phyloP scores from a whole-genome alignment of 1,140 invertebrate genomes.

The Capitella teleta region DNA sequence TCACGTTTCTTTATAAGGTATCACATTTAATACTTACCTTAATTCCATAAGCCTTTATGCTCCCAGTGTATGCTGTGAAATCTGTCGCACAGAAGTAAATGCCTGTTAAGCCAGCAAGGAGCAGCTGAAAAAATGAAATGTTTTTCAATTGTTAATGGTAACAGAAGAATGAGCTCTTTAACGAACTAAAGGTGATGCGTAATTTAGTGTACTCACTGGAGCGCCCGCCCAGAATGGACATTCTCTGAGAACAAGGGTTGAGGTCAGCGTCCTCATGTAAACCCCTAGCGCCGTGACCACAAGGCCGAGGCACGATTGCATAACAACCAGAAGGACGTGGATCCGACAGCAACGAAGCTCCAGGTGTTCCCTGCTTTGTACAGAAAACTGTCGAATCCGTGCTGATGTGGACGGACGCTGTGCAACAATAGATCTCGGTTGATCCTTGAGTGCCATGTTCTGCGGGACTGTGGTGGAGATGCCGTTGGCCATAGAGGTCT shows the following conservation, averaged over 20 bases:
- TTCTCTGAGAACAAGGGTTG: slow-evolving; percentile 15
- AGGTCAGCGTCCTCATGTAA: slow-evolving; percentile 16
- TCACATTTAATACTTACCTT: neutral
- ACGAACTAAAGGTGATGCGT: no score
- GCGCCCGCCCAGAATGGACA: slow-evolving; percentile 23
- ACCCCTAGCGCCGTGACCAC: slow-evolving; percentile 17
- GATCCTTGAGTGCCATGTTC: slow-evolving; percentile 18
- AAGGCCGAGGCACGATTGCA: slow-evolving; percentile 17
- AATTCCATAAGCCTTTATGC: neutral
- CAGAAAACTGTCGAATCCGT: slow-evolving; percentile 7
- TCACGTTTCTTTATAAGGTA: neutral
- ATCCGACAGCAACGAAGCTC: slow-evolving; percentile 14
- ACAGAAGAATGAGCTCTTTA: neutral
- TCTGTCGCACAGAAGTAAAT: slow-evolving; percentile 4
- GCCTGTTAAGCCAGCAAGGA: neutral
- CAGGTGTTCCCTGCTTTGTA: neutral
- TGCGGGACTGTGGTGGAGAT: slow-evolving; percentile 22
- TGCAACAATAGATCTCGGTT: slow-evolving; percentile 12
- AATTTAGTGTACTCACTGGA: slow-evolving; percentile 18
- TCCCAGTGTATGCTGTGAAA: slow-evolving; percentile 1
- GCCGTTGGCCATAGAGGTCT: slow-evolving; percentile 20
- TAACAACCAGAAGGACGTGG: slow-evolving; percentile 16
- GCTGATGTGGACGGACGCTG: slow-evolving; percentile 4
- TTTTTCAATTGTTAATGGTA: neutral
- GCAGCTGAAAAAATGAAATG: neutral